A percentile compares a stretch with the other conserved stretches of the same genome.
phyloP scores from a whole-genome alignment of 1,140 invertebrate species.

The Calephelis nemesis region DNA sequence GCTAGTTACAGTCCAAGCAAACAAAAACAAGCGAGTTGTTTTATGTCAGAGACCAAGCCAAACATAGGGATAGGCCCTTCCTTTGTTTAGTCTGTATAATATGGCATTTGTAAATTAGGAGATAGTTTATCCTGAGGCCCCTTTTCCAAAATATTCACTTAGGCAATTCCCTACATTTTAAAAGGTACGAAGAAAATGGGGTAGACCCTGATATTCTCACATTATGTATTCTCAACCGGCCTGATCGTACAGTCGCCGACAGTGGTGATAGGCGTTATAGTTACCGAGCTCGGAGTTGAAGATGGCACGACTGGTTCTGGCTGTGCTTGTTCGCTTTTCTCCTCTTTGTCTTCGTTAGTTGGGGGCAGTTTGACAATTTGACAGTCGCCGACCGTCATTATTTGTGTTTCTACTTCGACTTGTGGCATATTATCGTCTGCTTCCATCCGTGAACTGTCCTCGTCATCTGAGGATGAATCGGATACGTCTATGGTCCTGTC shows the following conservation, averaged over 20 bases:
- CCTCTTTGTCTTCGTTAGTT: constrained; percentile 51
- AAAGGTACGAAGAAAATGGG: constrained; percentile 38
- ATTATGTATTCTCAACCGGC: constrained; percentile 69
- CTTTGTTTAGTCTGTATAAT: no score
- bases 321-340: constrained; percentile 28
- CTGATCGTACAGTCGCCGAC: constrained; percentile 74
- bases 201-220: constrained; percentile 40
- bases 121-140: not conserved
- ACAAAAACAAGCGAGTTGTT: no score
- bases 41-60: no score
- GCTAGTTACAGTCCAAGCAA: no score
- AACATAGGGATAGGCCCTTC: no score
- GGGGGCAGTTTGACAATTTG: constrained; percentile 70
- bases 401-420: constrained; percentile 56
- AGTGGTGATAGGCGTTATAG: constrained; percentile 68
- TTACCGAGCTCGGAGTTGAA: constrained; percentile 53
- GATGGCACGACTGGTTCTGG: constrained; percentile 25
- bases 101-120: no score
- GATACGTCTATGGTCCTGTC: constrained; percentile 65
- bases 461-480: constrained; percentile 58
- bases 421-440: constrained; percentile 56
- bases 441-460: constrained; percentile 50
- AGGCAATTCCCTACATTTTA: constrained; percentile 22
- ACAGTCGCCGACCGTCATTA: constrained; percentile 73
- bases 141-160: constrained; percentile 18